Percentiles rank a stretch among this genome's conserved stretches.
phyloP scores from a whole-genome alignment of 1,140 invertebrate species.

The Trachymyrmex cornetzi region DNA sequence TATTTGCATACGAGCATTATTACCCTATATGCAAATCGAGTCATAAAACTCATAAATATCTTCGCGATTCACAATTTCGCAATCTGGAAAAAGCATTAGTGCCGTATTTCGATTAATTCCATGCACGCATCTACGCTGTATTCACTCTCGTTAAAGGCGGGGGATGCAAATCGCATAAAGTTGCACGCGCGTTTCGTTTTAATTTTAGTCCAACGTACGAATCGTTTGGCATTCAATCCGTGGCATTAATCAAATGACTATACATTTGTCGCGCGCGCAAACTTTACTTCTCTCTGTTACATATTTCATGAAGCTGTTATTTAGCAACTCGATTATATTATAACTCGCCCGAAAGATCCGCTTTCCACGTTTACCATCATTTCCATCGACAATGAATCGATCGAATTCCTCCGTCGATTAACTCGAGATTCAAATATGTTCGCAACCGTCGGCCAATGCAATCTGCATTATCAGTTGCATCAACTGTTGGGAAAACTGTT shows the following conservation, averaged over 20 bases:
- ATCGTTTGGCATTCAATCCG: constrained; percentile 52
- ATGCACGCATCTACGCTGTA: constrained; percentile 23
- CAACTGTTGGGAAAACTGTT: not conserved
- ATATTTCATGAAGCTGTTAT: constrained; percentile 57
- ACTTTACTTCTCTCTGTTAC: constrained; percentile 42
- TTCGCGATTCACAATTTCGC: constrained; percentile 40
- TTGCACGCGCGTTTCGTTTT: constrained; percentile 38
- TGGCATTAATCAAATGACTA: constrained; percentile 54
- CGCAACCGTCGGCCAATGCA: not conserved
- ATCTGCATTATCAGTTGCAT: constrained; percentile 45
- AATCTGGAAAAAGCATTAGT: constrained; percentile 48
- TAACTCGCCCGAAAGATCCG: not conserved
- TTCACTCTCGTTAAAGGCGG: constrained; percentile 39
- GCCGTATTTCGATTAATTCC: constrained; percentile 44
- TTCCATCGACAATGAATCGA: constrained; percentile 25
- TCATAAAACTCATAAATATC: constrained; percentile 42
- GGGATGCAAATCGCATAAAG: constrained; percentile 47
- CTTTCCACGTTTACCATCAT: not conserved
- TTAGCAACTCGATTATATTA: constrained; percentile 41
- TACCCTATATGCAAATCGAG: constrained; percentile 47
- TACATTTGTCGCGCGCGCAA: constrained; percentile 40
- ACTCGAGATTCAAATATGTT: not conserved
- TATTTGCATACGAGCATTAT: constrained; percentile 12
- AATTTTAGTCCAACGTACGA: constrained; percentile 25
- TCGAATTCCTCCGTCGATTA: constrained; percentile 14